phyloP scores from a whole-genome alignment of 2,888 invertebrate genomes.

The Tetragonula carbonaria region DNA sequence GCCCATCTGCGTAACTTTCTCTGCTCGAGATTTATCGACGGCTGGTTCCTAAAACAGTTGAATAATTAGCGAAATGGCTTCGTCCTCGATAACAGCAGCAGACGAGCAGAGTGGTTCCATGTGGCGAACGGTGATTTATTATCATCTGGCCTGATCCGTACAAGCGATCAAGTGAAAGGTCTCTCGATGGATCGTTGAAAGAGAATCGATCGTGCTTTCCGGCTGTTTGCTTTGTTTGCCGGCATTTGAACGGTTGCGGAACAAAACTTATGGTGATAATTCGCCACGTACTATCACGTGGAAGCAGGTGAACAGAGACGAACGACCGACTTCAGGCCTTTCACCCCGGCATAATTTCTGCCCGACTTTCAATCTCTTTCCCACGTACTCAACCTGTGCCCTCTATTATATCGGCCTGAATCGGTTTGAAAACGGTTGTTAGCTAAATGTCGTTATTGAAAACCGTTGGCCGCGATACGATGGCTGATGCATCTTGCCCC shows the following conservation, averaged over 20 bases:
- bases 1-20: constrained; percentile 24
- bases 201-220: constrained; percentile 32
- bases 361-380: constrained; percentile 78
- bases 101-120: constrained; percentile 1
- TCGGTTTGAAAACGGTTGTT: constrained; percentile 21
- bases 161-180: constrained; percentile 32
- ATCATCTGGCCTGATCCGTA: neutral
- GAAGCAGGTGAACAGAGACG: constrained; percentile 72
- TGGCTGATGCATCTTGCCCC: neutral
- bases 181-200: constrained; percentile 1
- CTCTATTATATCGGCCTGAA: constrained; percentile 57
- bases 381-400: constrained; percentile 70
- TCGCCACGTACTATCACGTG: constrained; percentile 60
- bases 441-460: constrained; percentile 50
- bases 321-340: constrained; percentile 74
- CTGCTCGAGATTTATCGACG: constrained; percentile 23
- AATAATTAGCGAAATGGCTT: constrained; percentile 22
- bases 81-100: neutral
- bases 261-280: constrained; percentile 58
- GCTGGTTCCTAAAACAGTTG: neutral
- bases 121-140: constrained; percentile 15
- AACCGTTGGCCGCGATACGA: neutral
- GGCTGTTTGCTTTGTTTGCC: constrained; percentile 28
- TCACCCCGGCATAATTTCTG: constrained; percentile 74
- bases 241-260: constrained; percentile 34